A percentile compares a stretch with the other conserved stretches of the same genome.
phyloP scores from a whole-genome alignment of 2,888 invertebrate species.

The Melinaea marsaeus region DNA sequence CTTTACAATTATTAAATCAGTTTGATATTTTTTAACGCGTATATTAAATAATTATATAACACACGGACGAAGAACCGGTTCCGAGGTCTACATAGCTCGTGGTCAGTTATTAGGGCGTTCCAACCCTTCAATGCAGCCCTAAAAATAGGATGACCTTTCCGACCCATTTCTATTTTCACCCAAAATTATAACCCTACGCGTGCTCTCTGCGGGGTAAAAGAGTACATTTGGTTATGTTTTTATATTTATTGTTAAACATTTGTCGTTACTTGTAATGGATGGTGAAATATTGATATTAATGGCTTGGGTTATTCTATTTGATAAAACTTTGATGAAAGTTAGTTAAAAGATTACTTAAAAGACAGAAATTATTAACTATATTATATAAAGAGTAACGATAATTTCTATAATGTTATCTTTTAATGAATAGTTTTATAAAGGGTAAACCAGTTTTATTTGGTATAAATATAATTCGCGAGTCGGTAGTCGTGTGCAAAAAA shows the following conservation, averaged over 20 bases:
- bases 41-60: not conserved
- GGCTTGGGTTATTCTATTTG: conserved; percentile 26
- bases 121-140: conserved; percentile 60
- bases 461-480: conserved; percentile 35
- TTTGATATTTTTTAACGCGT: not conserved
- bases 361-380: not conserved
- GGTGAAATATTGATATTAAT: conserved; percentile 53
- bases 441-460: conserved; percentile 29
- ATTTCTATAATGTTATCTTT: not conserved
- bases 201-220: conserved; percentile 58
- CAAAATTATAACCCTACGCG: conserved; percentile 58
- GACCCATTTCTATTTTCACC: conserved; percentile 63
- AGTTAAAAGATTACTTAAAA: not conserved
- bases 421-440: not conserved
- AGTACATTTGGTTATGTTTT: conserved; percentile 54
- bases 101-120: conserved; percentile 67
- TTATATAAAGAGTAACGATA: not conserved
- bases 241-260: conserved; percentile 60
- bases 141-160: conserved; percentile 55
- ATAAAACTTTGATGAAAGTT: not conserved
- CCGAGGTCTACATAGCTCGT: conserved; percentile 36
- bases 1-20: too few relatives aligned
- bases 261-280: conserved; percentile 51
- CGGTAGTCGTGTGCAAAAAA: conserved; percentile 56
- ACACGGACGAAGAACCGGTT: conserved; percentile 24